phyloP scores from a whole-genome alignment of 2,888 invertebrate species.

The Drosophila falleni region DNA sequence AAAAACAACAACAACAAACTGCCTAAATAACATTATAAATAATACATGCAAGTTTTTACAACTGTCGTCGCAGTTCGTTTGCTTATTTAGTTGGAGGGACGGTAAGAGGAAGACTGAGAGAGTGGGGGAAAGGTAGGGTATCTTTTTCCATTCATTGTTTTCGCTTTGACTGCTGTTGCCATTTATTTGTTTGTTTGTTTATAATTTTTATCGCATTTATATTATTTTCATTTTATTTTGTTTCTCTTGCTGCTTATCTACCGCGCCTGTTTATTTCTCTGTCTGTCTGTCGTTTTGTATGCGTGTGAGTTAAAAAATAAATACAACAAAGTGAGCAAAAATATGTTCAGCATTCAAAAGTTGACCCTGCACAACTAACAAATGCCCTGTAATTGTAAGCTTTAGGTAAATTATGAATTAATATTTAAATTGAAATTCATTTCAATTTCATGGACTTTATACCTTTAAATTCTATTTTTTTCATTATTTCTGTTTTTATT shows the following conservation, averaged over 20 bases:
- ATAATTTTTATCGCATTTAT: slow-evolving; percentile 45
- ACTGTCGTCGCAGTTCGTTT: slow-evolving; percentile 36
- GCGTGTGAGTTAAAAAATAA: slow-evolving; percentile 20
- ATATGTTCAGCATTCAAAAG: neutral
- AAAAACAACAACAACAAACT: slow-evolving; percentile 5
- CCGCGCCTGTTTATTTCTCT: slow-evolving; percentile 21
- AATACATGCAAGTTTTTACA: slow-evolving; percentile 62
- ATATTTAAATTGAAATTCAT: neutral
- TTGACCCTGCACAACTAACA: neutral
- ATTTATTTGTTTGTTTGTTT: slow-evolving; percentile 47
- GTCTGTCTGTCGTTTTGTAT: neutral
- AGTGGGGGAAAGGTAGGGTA: neutral
- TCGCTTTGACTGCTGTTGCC: slow-evolving; percentile 18
- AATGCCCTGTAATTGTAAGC: slow-evolving; percentile 1
- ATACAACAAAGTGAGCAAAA: slow-evolving; percentile 20
- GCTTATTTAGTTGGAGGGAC: neutral
- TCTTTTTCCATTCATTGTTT: slow-evolving; percentile 56
- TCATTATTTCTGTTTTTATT: no score
- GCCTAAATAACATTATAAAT: slow-evolving; percentile 57
- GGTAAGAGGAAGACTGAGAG: neutral
- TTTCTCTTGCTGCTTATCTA: slow-evolving; percentile 35
- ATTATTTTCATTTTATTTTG: slow-evolving; percentile 21
- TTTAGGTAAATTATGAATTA: no score
- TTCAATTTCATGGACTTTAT: no score
- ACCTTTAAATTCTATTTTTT: neutral